Evolutionary conservation across 2,888 invertebrate species (phyloP).

Genomic region (Andricus curvator): DNA sequence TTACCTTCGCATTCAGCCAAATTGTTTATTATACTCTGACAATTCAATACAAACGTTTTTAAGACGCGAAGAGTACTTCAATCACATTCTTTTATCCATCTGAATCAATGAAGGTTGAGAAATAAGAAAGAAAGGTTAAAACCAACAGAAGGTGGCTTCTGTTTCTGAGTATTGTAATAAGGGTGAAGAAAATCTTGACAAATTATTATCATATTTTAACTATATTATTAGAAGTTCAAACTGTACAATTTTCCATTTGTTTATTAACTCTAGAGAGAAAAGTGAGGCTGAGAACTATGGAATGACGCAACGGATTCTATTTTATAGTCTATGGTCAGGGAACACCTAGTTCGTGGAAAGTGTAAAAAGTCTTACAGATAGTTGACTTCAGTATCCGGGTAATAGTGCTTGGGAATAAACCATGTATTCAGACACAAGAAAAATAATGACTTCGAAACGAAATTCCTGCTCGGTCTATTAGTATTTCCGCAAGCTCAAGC

Average conservation of each 20-base stretch:
- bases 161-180: background rate
- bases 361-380: background rate
- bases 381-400: background rate
- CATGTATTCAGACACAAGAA: background rate
- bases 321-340: background rate
- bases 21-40: slow-evolving; percentile 34
- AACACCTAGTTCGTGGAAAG: background rate
- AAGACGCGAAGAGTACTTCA: slow-evolving; percentile 7
- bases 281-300: background rate
- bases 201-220: no score
- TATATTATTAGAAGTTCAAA: no score
- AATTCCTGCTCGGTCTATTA: background rate
- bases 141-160: background rate
- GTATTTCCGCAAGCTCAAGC: background rate
- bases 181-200: background rate
- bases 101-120: background rate
- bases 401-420: slow-evolving; percentile 12
- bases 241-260: no score
- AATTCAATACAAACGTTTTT: slow-evolving; percentile 31
- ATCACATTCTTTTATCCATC: slow-evolving; percentile 23
- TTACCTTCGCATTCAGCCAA: slow-evolving; percentile 6
- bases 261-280: background rate
- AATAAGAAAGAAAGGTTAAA: background rate
- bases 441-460: background rate
- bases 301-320: slow-evolving; percentile 1